Percentiles rank a stretch among this genome's conserved stretches.
These are phyloP conservation scores for Puffinus mauretanicus DNA, from an alignment of 2,113 vertebrate species.

Conservation along the genomic window DNA sequence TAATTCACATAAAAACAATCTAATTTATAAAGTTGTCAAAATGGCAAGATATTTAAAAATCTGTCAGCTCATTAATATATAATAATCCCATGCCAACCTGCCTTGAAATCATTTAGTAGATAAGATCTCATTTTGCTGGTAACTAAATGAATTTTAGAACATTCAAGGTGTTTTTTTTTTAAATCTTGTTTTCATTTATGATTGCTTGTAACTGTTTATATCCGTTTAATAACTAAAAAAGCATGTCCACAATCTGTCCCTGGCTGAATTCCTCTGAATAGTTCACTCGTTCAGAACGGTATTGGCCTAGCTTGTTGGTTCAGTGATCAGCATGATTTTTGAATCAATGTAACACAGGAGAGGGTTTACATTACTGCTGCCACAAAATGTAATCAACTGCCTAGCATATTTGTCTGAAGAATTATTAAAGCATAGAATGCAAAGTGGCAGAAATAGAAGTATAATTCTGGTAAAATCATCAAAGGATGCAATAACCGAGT, in stretches of 20 bases:
- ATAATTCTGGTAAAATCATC: conserved; percentile 42
- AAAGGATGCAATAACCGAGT: conserved; percentile 16
- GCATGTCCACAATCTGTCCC: background rate
- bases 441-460: conserved; percentile 40
- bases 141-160: background rate
- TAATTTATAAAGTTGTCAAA: background rate
- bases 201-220: background rate
- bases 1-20: background rate
- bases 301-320: background rate
- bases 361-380: conserved; percentile 9
- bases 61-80: background rate
- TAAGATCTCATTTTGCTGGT: background rate
- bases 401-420: conserved; percentile 41
- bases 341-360: conserved; percentile 11
- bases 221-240: conserved; percentile 29
- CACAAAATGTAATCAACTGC: conserved; percentile 34
- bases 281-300: background rate
- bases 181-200: background rate
- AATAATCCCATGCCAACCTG: background rate
- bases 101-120: background rate
- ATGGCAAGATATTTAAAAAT: conserved; percentile 10
- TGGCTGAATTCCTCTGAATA: conserved; percentile 22
- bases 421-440: conserved; percentile 50
- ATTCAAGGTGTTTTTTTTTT: background rate
- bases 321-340: background rate